Percentiles rank a stretch among this genome's conserved stretches.
Conservation (phyloP, 2,888 invertebrate genomes). For the Eurois occulta region DNA sequence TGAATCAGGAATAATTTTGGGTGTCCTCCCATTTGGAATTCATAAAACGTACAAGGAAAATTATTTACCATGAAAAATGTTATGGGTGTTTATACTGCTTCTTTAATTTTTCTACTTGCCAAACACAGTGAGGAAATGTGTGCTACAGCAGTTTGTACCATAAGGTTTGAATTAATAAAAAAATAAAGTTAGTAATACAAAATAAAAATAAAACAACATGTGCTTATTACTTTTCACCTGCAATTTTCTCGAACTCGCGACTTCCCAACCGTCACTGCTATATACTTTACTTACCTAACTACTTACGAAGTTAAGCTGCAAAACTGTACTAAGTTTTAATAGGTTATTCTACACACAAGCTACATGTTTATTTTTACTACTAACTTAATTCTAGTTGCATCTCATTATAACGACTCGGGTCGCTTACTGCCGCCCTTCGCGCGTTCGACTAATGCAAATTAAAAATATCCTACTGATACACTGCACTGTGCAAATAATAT, state of each 20-base stretch:
- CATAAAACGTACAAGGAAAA: constrained; percentile 26
- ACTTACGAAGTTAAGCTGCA: constrained; percentile 50
- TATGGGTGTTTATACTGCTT: constrained; percentile 6
- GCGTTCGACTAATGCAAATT: constrained; percentile 13
- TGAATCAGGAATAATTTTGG: constrained; percentile 67
- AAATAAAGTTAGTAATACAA: neutral
- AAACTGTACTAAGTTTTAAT: constrained; percentile 48
- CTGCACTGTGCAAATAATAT: constrained; percentile 18
- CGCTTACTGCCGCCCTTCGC: constrained; percentile 48
- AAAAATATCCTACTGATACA: constrained; percentile 31
- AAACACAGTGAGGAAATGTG: neutral
- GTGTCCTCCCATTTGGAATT: constrained; percentile 41
- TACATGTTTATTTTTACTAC: constrained; percentile 56
- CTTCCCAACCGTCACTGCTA: constrained; percentile 11
- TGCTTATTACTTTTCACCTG: neutral
- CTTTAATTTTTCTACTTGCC: constrained; percentile 13
- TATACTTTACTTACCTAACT: constrained; percentile 36
- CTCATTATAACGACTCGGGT: constrained; percentile 57
- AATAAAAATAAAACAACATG: constrained; percentile 4
- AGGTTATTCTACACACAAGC: constrained; percentile 33
- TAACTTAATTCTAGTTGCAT: constrained; percentile 54
- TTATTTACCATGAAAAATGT: constrained; percentile 6
- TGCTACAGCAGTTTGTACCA: neutral
- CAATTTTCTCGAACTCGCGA: constrained; percentile 10
- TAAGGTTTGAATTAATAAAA: neutral